phyloP scores from a whole-genome alignment of 2,797 vertebrate genomes.

The Myotis daubentonii region DNA sequence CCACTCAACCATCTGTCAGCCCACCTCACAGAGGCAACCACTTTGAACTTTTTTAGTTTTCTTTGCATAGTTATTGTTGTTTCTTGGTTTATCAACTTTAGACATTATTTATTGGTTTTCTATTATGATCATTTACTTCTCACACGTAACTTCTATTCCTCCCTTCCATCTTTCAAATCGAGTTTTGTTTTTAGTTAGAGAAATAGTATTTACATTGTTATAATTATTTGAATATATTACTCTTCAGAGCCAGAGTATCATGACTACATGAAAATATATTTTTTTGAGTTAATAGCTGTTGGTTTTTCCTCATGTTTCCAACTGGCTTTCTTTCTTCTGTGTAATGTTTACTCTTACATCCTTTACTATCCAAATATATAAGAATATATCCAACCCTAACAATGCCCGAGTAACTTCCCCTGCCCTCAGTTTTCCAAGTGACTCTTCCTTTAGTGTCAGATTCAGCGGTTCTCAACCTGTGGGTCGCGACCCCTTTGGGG shows the following conservation, averaged over 20 bases:
- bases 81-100: neutral
- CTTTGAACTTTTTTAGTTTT: neutral
- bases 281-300: neutral
- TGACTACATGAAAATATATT: neutral
- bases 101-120: slow-evolving; percentile 19
- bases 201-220: neutral
- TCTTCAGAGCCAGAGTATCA: neutral
- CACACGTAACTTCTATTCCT: neutral
- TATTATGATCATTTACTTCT: neutral
- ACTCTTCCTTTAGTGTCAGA: neutral
- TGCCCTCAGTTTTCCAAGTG: neutral
- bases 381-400: neutral
- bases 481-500: too few relatives aligned
- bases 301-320: neutral
- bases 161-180: neutral
- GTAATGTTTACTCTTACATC: neutral
- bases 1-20: neutral
- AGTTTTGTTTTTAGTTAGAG: slow-evolving; percentile 1
- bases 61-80: neutral
- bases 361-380: neutral
- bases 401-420: neutral
- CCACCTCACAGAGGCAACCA: neutral
- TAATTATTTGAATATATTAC: neutral
- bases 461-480: neutral
- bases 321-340: neutral